Conservation (phyloP, 2,888 invertebrate genomes). For the Lasioglossum lativentre region DNA sequence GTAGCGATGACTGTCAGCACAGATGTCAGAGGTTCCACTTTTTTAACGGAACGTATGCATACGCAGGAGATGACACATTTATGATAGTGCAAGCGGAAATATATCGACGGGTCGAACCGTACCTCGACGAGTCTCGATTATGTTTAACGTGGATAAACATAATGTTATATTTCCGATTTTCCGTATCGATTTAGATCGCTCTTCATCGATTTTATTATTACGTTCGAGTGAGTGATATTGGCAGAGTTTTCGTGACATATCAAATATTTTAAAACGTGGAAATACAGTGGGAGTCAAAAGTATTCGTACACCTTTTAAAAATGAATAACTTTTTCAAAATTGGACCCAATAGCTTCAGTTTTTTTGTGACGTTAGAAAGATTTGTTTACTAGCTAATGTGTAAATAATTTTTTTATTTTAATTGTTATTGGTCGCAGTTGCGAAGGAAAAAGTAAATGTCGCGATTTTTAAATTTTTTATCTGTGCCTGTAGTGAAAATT, state of each 20-base stretch:
- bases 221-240: neutral
- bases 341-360: no score
- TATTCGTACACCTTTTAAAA: no score
- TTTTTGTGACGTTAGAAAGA: no score
- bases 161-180: neutral
- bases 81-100: neutral
- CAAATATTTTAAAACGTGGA: neutral
- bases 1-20: neutral
- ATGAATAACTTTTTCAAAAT: no score
- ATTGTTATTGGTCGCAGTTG: no score
- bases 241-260: neutral
- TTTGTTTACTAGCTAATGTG: no score
- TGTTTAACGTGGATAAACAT: slow-evolving; percentile 27
- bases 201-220: neutral
- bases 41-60: neutral
- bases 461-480: no score
- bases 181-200: neutral
- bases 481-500: no score
- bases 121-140: neutral
- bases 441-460: no score
- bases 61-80: neutral
- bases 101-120: neutral
- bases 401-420: no score
- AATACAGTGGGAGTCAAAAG: no score
- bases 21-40: neutral